Evolutionary conservation across 1,140 invertebrate species (phyloP).

Genomic region (Plectrocnemia conspersa): DNA sequence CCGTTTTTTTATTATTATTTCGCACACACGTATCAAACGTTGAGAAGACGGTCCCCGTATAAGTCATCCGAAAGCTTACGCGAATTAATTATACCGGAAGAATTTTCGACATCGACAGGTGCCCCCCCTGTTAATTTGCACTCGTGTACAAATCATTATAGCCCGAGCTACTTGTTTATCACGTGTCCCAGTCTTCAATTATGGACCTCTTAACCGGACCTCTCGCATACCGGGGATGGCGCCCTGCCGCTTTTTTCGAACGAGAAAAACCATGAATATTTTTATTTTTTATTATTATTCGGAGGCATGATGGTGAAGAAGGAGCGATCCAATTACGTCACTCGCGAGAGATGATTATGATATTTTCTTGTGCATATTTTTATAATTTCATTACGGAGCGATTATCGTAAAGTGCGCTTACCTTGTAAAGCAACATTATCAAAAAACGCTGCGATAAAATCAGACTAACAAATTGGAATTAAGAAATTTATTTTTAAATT

Average conservation of each 20-base stretch:
- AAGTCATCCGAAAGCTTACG: slow-evolving; percentile 5
- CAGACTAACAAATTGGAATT: no score
- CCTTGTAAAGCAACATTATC: no score
- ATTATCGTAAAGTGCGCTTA: no score
- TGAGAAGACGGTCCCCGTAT: no score
- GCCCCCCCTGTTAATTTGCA: slow-evolving; percentile 20
- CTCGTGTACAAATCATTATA: slow-evolving; percentile 23
- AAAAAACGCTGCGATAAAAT: no score
- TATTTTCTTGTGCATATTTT: not conserved
- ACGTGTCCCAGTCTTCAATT: slow-evolving; percentile 18
- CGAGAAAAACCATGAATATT: not conserved
- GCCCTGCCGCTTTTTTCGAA: not conserved
- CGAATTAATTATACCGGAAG: slow-evolving; percentile 33
- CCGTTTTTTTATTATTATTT: no score
- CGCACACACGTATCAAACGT: no score
- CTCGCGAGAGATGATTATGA: no score
- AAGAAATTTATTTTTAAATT: no score
- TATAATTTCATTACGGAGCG: not conserved
- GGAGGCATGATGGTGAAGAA: not conserved
- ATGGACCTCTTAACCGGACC: not conserved
- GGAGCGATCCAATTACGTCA: not conserved
- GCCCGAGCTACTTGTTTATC: slow-evolving; percentile 12
- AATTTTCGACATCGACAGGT: slow-evolving; percentile 26
- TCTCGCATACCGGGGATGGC: not conserved
- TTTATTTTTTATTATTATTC: not conserved